phyloP scores from a whole-genome alignment of 2,797 vertebrate species.

The Gallirallus australis region DNA sequence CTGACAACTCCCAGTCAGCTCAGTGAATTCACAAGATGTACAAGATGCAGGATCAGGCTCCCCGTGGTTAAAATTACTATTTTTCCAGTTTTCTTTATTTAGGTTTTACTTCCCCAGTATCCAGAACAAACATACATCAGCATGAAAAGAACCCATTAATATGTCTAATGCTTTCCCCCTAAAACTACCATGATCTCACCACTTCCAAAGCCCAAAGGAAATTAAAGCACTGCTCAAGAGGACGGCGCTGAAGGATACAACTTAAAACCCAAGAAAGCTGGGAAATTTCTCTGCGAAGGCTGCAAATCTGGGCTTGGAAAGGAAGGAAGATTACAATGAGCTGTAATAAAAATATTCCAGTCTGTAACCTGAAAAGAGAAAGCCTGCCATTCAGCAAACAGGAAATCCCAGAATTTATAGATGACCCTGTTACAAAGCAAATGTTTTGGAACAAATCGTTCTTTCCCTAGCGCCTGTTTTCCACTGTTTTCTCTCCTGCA shows the following conservation, averaged over 20 bases:
- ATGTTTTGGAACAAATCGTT: slow-evolving; percentile 82
- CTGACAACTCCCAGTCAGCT: background rate
- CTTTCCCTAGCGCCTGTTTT: slow-evolving; percentile 72
- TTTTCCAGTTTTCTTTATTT: slow-evolving; percentile 18
- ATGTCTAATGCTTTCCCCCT: slow-evolving; percentile 27
- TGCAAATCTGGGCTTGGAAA: slow-evolving; percentile 32
- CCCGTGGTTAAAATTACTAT: background rate
- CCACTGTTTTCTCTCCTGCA: slow-evolving; percentile 43
- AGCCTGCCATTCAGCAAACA: slow-evolving; percentile 71
- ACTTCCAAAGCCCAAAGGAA: slow-evolving; percentile 56
- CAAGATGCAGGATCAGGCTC: background rate
- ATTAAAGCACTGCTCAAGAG: slow-evolving; percentile 56
- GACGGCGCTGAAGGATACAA: slow-evolving; percentile 24
- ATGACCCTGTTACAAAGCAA: slow-evolving; percentile 79
- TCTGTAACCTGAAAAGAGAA: slow-evolving; percentile 47
- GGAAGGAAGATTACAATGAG: slow-evolving; percentile 32
- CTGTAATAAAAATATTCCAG: slow-evolving; percentile 51
- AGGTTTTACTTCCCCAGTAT: background rate
- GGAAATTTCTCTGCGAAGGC: slow-evolving; percentile 54
- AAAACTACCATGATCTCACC: slow-evolving; percentile 65
- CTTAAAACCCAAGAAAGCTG: slow-evolving; percentile 47
- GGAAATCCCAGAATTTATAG: slow-evolving; percentile 82
- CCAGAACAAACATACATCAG: background rate
- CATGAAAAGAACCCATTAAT: slow-evolving; percentile 5
- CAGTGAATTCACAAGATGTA: background rate